These are phyloP conservation scores for Momotus momota DNA, from an alignment of 2,797 vertebrate genomes.

Conservation along the genomic window DNA sequence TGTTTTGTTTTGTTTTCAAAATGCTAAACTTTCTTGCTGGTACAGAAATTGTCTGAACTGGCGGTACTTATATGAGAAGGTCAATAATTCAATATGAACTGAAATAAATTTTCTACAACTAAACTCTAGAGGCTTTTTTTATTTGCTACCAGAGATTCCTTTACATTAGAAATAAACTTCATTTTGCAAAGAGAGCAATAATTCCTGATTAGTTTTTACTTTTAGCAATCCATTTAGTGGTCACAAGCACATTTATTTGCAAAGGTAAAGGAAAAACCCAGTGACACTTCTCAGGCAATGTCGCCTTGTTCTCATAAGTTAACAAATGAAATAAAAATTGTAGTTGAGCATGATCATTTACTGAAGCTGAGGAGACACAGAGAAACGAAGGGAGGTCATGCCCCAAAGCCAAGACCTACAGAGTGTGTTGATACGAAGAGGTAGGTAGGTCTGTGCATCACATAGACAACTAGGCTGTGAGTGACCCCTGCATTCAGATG, in stretches of 20 bases:
- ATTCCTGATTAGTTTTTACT: conserved; percentile 15
- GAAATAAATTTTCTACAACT: not conserved
- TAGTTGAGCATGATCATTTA: not conserved
- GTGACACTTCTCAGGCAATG: not conserved
- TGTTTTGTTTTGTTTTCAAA: not conserved
- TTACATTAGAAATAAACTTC: not conserved
- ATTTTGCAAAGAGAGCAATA: not conserved
- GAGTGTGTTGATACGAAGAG: not conserved
- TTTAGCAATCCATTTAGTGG: not conserved
- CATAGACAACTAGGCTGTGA: not conserved
- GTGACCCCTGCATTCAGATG: not conserved
- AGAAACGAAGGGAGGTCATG: fast-evolving
- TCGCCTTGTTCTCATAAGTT: not conserved
- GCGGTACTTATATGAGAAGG: not conserved
- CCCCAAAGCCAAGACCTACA: not conserved
- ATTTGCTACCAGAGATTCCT: not conserved
- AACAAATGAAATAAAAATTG: not conserved
- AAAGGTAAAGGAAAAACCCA: not conserved
- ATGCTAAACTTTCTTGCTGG: not conserved
- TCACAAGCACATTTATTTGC: not conserved
- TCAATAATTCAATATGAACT: conserved; percentile 37
- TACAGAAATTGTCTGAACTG: not conserved
- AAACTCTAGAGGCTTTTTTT: not conserved
- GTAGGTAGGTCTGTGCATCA: fast-evolving
- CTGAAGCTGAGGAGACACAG: not conserved